Evolutionary conservation across 2,113 vertebrate genomes (phyloP).

Genomic region (Thomomys bottae): DNA sequence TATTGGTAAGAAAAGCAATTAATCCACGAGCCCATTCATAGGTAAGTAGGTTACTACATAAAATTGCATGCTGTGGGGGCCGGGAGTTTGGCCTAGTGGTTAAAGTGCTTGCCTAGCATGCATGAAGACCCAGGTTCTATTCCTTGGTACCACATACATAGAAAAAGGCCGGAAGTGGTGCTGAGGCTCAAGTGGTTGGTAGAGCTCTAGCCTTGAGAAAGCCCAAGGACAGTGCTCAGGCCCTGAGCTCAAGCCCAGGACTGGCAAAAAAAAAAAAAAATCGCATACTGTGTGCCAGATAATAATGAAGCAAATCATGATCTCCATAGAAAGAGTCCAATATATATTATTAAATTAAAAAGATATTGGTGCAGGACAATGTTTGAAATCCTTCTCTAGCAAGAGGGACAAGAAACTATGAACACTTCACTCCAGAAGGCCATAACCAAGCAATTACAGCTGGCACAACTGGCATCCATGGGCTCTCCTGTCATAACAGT

Average conservation of each 20-base stretch:
- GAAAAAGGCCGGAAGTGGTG: too few relatives aligned
- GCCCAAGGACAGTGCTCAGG: too few relatives aligned
- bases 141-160: too few relatives aligned
- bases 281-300: neutral
- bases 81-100: too few relatives aligned
- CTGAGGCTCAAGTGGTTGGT: too few relatives aligned
- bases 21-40: neutral
- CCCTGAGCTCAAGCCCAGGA: too few relatives aligned
- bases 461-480: neutral
- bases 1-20: constrained; percentile 19
- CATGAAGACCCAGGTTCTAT: too few relatives aligned
- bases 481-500: neutral
- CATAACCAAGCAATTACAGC: neutral
- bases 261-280: too few relatives aligned
- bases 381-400: neutral
- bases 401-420: neutral
- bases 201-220: too few relatives aligned
- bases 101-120: too few relatives aligned
- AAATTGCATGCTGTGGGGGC: neutral
- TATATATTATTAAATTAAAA: neutral
- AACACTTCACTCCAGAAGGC: neutral
- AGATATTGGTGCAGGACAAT: neutral
- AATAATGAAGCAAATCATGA: constrained; percentile 30
- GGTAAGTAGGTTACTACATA: neutral
- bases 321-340: constrained; percentile 4